Base-by-base conservation (phyloP, 2,113 vertebrate genomes). In the Aegithalos caudatus region DNA sequence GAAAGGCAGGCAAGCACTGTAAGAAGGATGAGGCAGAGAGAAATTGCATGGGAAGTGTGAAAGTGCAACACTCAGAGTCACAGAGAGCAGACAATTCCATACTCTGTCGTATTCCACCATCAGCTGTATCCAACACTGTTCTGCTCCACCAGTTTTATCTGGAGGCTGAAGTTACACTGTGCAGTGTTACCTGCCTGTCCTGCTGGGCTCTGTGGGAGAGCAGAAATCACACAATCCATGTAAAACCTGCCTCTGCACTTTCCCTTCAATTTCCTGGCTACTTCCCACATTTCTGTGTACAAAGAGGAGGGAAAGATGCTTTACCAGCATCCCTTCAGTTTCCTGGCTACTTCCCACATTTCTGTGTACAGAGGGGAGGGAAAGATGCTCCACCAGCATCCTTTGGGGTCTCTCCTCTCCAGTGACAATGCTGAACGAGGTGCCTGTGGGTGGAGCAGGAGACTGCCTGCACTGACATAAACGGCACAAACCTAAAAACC, bases 351-450 rank as follows among this genome's bases (percentile, higher is more conserved):
- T 31, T 51, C 57, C 54, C 37, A 18, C 40, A 8, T 48, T n/a
- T 64, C 21, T 67, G n/a, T 4, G 20, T 1, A 6, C 0, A 1
- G 50, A 79, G 9, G 9, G 57, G 35, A 60, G 53, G 37, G 48
- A 48, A 69, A 40, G 61, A 44, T 33, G 53, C 64, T 86, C 28
- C 62, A 71, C 14, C 1, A 7, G 61, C 53, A 29, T 19, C 70
- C 66, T 60, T 17, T 22, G 45, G 64, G 45, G 23, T 11, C 2
- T 4, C 37, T 53, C 29, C 81, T 56, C 61, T 45, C 45, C 19
- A 10, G 51, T 20, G 71, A n/a, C n/a, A 61, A 3, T 0, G 7
- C 31, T 7, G 86, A 42, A 44, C 0, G 28, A 58, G 88, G 29
- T 8, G 23, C n/a, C 77, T 12, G 80, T 45, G 53, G 11, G 37